Evolutionary conservation across 2,113 vertebrate genomes (phyloP).

Genomic region (Sciurus niger): DNA sequence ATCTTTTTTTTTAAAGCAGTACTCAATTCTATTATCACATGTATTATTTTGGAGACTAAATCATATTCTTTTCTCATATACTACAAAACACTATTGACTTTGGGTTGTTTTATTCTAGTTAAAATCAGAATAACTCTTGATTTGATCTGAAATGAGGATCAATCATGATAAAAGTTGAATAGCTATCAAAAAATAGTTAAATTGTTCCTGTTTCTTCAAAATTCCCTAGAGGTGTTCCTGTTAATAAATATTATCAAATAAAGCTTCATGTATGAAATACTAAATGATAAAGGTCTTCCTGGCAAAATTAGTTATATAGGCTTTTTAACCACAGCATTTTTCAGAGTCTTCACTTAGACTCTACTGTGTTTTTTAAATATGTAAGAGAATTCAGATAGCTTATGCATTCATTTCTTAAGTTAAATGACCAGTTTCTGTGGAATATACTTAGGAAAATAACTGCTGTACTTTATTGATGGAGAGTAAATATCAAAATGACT

Average conservation of each 20-base stretch:
- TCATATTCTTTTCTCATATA: neutral
- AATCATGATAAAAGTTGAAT: neutral
- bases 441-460: neutral
- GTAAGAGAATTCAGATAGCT: neutral
- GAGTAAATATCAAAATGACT: conserved; percentile 41
- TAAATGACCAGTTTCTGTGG: conserved; percentile 16
- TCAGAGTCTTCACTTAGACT: neutral
- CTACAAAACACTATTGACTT: neutral
- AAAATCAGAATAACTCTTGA: conserved; percentile 53
- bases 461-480: neutral
- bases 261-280: conserved; percentile 17
- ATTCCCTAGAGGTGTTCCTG: neutral
- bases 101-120: conserved; percentile 42
- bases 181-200: conserved; percentile 19
- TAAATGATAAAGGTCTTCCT: conserved; percentile 6
- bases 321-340: neutral
- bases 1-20: neutral
- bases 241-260: conserved; percentile 48
- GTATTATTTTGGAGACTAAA: neutral
- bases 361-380: neutral
- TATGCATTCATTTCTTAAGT: conserved; percentile 26
- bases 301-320: neutral
- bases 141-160: conserved; percentile 52
- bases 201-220: conserved; percentile 1
- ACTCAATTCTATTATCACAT: neutral